Base-by-base conservation (phyloP, 2,113 vertebrate species). In the Macquaria ambigua region DNA sequence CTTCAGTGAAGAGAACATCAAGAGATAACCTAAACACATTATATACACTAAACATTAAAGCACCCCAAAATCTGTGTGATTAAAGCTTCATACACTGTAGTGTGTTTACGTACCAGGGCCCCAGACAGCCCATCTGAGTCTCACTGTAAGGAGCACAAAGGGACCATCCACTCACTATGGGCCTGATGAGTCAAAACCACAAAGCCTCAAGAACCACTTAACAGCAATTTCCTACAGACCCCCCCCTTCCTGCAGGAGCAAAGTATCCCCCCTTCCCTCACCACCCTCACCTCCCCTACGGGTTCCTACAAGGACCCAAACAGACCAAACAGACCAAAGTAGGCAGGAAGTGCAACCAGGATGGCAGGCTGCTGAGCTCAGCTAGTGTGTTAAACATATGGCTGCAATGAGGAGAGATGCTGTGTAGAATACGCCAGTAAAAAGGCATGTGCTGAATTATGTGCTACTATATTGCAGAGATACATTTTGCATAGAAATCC, bases 121-220 rank as follows among this genome's bases (percentile, higher is more conserved):
- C 68, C 85, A 79, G 74, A 78, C 71, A 75, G 83, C 77, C 83
- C 81, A 37, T 79, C 55, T 23, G 76, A 84, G 75, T 67, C 87
- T 82, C 63, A 59, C 43, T 74, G 83, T 74, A 48, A 84, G 74
- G 70, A 66, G 86, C 56, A 82, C 87, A 92, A 71, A 81, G 80
- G 90, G 73, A 89, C 90, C 90, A 67, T 88, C 77, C 66, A 79
- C 74, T 90, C 84, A 84, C 84, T 77, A 74, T 67, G 59, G 55
- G 74, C 79, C 87, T 83, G 89, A 94, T 93, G 91, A 95, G 74
- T 93, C 93, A 90, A 92, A 94, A 90, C 94, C 94, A 92, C 94
- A 94, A 95, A 94, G 82, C 92, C 93, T 90, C 93, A 90, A 92
- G 84, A 93, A 89, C 86, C 93, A 95, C 94, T 95, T 94, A 93